Evolutionary conservation across 2,888 invertebrate species (phyloP).

Genomic region (Ganaspis brasiliensis): DNA sequence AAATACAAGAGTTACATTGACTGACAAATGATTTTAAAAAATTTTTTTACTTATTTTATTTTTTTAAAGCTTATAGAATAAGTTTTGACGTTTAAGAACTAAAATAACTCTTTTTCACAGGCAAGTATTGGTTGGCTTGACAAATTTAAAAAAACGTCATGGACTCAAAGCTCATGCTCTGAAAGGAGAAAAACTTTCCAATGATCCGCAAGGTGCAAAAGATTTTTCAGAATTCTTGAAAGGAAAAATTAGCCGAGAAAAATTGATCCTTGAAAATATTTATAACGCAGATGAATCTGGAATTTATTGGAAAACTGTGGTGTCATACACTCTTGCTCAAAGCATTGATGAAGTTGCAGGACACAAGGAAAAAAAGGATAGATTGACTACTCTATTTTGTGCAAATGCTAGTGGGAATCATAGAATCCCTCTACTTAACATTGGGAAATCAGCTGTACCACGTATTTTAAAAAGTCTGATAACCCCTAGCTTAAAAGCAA

Average conservation of each 20-base stretch:
- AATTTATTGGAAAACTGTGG: conserved; percentile 15
- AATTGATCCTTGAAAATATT: conserved; percentile 1
- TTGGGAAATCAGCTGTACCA: conserved; percentile 21
- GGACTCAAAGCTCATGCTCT: background rate
- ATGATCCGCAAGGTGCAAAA: background rate
- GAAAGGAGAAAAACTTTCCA: conserved; percentile 32
- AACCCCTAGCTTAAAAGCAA: background rate
- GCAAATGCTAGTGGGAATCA: conserved; percentile 18
- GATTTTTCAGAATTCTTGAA: conserved; percentile 1
- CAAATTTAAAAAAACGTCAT: conserved; percentile 23
- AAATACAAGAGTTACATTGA: no score
- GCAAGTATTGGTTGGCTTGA: conserved; percentile 36
- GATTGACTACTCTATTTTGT: conserved; percentile 32
- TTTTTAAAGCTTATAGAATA: background rate
- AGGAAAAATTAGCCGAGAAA: conserved; percentile 9
- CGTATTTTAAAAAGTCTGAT: background rate
- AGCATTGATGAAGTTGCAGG: background rate
- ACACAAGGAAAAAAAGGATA: background rate
- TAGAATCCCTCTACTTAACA: background rate
- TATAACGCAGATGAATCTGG: conserved; percentile 38
- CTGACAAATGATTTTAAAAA: background rate
- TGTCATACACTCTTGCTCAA: background rate
- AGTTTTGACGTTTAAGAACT: background rate
- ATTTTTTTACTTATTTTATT: background rate
- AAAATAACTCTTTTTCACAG: conserved; percentile 12